Percentiles rank a stretch among this genome's conserved stretches.
phyloP scores from a whole-genome alignment of 2,113 vertebrate species.

The Coryphaenoides rupestris region DNA sequence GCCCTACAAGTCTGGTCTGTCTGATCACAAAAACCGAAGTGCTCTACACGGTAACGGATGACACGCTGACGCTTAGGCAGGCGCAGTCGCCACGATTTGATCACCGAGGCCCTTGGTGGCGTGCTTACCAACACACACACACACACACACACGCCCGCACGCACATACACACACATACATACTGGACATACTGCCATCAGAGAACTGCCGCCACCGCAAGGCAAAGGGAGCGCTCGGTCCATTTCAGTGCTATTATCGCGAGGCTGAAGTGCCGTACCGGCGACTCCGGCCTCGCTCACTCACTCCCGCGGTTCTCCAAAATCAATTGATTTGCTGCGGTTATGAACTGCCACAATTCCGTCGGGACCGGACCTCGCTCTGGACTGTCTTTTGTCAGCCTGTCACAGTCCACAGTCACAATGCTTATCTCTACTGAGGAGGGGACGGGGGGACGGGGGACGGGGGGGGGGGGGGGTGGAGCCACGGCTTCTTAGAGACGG shows the following conservation, averaged over 20 bases:
- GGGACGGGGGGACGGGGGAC: too few relatives aligned
- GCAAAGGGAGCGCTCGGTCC: not conserved
- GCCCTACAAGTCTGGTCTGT: too few relatives aligned
- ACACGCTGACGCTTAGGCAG: too few relatives aligned
- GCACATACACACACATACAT: too few relatives aligned
- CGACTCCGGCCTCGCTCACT: conserved; percentile 11
- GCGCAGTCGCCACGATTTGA: not conserved
- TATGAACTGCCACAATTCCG: conserved; percentile 18
- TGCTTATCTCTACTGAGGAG: conserved; percentile 18
- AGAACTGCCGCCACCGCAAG: not conserved
- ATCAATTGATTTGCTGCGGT: conserved; percentile 41
- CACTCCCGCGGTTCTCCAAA: conserved; percentile 21
- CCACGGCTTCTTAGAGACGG: not conserved
- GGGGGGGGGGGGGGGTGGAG: conserved; percentile 7
- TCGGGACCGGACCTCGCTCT: conserved; percentile 10
- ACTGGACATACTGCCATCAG: not conserved
- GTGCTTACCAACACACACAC: not conserved
- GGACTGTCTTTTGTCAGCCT: conserved; percentile 20
- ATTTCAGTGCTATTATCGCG: not conserved
- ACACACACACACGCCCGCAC: not conserved
- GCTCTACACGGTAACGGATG: too few relatives aligned
- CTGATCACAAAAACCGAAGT: too few relatives aligned
- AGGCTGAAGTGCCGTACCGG: not conserved
- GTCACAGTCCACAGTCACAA: conserved; percentile 26
- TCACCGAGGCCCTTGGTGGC: not conserved